Conservation (phyloP, 2,888 invertebrate species). For the Nemotelus nigrinus region DNA sequence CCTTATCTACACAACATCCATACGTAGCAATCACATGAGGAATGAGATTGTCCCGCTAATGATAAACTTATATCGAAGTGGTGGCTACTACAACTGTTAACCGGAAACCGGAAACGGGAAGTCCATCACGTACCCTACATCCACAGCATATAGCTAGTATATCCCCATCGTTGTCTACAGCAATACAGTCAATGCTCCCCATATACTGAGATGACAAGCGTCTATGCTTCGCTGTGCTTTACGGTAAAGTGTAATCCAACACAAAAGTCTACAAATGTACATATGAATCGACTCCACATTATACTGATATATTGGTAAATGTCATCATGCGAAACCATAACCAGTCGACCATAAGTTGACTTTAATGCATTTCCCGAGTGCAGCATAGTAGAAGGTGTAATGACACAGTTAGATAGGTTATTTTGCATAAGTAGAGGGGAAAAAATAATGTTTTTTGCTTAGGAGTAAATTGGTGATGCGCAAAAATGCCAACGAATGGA, state of each 20-base stretch:
- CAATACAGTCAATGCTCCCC: neutral
- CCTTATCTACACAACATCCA: too few relatives aligned
- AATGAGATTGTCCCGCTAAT: slow-evolving; percentile 42
- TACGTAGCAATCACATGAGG: neutral
- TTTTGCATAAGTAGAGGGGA: too few relatives aligned
- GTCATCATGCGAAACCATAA: slow-evolving; percentile 40
- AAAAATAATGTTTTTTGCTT: too few relatives aligned
- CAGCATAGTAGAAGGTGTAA: neutral
- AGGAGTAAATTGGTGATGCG: too few relatives aligned
- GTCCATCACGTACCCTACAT: slow-evolving; percentile 58
- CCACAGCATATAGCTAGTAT: neutral
- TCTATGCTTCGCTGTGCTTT: neutral
- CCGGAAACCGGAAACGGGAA: slow-evolving; percentile 66
- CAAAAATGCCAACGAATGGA: too few relatives aligned
- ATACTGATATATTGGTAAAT: slow-evolving; percentile 14
- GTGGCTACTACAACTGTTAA: slow-evolving; percentile 23
- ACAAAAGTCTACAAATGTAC: neutral
- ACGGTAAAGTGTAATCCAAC: neutral
- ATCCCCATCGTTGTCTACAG: neutral
- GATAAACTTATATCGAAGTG: slow-evolving; percentile 44
- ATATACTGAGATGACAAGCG: neutral
- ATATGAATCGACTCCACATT: slow-evolving; percentile 1
- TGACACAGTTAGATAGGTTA: neutral
- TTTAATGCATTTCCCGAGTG: slow-evolving; percentile 34
- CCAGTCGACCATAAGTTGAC: slow-evolving; percentile 25